Conservation (phyloP, 2,797 vertebrate genomes). For the Champsocephalus esox region DNA sequence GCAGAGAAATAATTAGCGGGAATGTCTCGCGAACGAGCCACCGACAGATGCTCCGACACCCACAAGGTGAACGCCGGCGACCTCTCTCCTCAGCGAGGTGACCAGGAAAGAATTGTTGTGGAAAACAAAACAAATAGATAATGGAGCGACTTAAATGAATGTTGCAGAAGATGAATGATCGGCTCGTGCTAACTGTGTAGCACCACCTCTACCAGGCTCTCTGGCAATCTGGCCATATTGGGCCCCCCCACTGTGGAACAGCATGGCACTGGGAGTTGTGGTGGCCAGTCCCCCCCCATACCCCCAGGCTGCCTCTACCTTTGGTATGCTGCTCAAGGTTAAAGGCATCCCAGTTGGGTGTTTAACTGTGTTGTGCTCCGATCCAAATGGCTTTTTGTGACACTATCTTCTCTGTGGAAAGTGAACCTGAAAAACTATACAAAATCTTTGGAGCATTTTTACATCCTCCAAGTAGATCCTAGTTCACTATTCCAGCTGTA, state of each 20-base stretch:
- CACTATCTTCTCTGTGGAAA: constrained; percentile 52
- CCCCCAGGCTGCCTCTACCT: constrained; percentile 83
- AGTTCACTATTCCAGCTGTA: constrained; percentile 42
- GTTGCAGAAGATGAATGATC: constrained; percentile 66
- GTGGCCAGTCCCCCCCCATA: constrained; percentile 70
- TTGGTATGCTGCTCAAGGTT: constrained; percentile 84
- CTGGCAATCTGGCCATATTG: constrained; percentile 78
- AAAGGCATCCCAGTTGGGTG: constrained; percentile 81
- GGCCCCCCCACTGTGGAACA: constrained; percentile 81
- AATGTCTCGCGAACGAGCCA: constrained; percentile 43
- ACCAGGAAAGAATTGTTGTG: constrained; percentile 40
- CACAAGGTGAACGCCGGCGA: constrained; percentile 52
- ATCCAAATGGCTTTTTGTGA: constrained; percentile 52
- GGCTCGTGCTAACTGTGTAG: constrained; percentile 40
- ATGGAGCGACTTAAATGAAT: constrained; percentile 54
- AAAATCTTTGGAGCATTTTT: constrained; percentile 41
- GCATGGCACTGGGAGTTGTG: constrained; percentile 79
- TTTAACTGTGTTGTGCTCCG: constrained; percentile 68
- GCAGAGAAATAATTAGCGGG: constrained; percentile 67
- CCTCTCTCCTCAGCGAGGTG: constrained; percentile 29
- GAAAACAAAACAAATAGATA: constrained; percentile 71
- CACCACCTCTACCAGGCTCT: constrained; percentile 66
- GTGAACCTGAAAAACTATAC: constrained; percentile 36
- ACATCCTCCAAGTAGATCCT: constrained; percentile 42
- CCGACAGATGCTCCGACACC: constrained; percentile 56